phyloP scores from a whole-genome alignment of 2,113 vertebrate genomes.

The Eretmochelys imbricata region DNA sequence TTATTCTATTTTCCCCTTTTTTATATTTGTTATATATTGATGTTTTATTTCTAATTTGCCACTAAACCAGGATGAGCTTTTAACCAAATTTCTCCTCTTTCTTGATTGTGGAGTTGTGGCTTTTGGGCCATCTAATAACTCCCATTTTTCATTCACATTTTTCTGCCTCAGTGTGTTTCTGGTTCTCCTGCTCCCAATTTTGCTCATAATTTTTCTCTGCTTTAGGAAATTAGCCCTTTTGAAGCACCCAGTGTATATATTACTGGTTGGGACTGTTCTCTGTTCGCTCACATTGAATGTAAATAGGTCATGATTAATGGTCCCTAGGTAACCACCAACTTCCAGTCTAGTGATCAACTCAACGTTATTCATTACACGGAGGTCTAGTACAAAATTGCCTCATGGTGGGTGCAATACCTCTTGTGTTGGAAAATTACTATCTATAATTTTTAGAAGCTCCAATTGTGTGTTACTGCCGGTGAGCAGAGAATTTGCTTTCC shows the following conservation, averaged over 20 bases:
- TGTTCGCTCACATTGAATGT: not conserved
- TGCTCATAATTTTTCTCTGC: not conserved
- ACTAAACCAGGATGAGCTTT: not conserved
- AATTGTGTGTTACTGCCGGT: not conserved
- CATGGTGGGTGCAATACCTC: accelerated
- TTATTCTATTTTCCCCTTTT: no score
- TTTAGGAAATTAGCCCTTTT: accelerated
- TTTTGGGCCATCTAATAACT: not conserved
- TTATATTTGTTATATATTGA: no score
- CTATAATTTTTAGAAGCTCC: not conserved
- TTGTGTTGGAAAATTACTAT: not conserved
- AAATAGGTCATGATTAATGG: not conserved
- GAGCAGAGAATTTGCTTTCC: no score
- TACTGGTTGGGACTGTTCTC: not conserved
- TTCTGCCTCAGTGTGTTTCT: not conserved
- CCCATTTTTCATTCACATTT: not conserved
- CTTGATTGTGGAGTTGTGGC: not conserved
- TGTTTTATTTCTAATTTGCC: no score
- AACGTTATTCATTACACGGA: not conserved
- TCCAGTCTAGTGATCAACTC: not conserved
- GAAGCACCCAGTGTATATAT: not conserved
- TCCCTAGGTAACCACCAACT: not conserved
- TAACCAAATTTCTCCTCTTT: not conserved
- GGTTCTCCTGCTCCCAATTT: not conserved
- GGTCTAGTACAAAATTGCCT: not conserved